Evolutionary conservation across 2,888 invertebrate genomes (phyloP).

Genomic region (Plagodis dolabraria): DNA sequence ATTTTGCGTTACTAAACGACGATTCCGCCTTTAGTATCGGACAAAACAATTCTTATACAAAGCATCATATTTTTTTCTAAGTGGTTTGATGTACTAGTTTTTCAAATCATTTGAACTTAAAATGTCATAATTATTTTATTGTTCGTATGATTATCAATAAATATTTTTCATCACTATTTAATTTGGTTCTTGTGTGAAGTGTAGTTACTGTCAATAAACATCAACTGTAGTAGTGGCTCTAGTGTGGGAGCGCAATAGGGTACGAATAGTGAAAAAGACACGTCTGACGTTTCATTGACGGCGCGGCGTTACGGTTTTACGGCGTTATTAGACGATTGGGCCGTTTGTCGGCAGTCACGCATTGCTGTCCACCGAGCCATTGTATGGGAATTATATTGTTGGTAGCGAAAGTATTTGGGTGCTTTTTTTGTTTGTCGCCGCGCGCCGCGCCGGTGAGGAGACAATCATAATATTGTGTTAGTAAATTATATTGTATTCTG

Average conservation of each 20-base stretch:
- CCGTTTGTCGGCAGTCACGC: conserved; percentile 55
- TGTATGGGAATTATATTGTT: conserved; percentile 34
- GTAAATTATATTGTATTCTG: no score
- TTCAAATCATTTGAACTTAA: no score
- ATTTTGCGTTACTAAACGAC: no score
- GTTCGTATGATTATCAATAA: no score
- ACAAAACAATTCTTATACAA: no score
- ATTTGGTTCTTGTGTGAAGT: no score
- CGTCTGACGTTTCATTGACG: conserved; percentile 43
- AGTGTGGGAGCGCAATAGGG: conserved; percentile 23
- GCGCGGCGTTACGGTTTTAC: conserved; percentile 1
- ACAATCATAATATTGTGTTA: not conserved
- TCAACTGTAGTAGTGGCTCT: not conserved
- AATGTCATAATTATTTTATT: no score
- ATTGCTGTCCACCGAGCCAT: conserved; percentile 18
- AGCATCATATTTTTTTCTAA: no score
- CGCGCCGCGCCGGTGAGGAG: not conserved
- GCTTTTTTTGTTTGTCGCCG: conserved; percentile 3
- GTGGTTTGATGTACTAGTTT: no score
- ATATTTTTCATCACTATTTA: no score
- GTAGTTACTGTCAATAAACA: no score
- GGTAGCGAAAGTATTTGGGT: conserved; percentile 1
- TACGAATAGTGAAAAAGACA: conserved; percentile 41
- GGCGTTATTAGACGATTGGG: conserved; percentile 29
- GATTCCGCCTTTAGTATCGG: no score